Conservation (phyloP, 2,797 vertebrate species). For the Lycodopsis pacificus region DNA sequence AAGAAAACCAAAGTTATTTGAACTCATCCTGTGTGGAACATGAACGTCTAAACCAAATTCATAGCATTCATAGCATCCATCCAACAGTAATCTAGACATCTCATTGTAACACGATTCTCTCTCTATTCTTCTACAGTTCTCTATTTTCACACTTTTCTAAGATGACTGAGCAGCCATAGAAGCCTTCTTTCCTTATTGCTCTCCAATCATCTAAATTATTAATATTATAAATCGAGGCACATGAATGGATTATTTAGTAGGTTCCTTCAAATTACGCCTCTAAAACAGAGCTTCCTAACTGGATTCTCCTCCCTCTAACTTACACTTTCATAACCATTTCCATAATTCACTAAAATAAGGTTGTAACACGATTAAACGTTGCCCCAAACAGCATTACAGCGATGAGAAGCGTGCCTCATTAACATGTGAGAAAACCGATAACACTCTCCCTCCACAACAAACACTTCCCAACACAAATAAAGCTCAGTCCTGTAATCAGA, state of each 20-base stretch:
- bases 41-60: no score
- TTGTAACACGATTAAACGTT: background rate
- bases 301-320: conserved; percentile 1
- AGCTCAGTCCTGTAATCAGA: conserved; percentile 38
- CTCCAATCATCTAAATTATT: conserved; percentile 67
- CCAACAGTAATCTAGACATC: background rate
- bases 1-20: no score
- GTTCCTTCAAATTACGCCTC: conserved; percentile 28
- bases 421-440: conserved; percentile 60
- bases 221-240: conserved; percentile 55
- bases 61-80: background rate
- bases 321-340: conserved; percentile 21
- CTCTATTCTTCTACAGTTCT: conserved; percentile 1
- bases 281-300: conserved; percentile 16
- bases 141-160: conserved; percentile 19
- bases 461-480: conserved; percentile 49
- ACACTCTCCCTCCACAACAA: conserved; percentile 33
- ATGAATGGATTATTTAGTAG: conserved; percentile 63
- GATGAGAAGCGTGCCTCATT: conserved; percentile 29
- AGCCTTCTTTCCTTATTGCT: conserved; percentile 16
- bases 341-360: conserved; percentile 40
- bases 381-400: background rate
- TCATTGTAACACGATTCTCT: background rate
- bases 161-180: conserved; percentile 19
- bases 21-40: no score